Evolutionary conservation across 2,888 invertebrate species (phyloP).

Genomic region (Melanophora roralis): DNA sequence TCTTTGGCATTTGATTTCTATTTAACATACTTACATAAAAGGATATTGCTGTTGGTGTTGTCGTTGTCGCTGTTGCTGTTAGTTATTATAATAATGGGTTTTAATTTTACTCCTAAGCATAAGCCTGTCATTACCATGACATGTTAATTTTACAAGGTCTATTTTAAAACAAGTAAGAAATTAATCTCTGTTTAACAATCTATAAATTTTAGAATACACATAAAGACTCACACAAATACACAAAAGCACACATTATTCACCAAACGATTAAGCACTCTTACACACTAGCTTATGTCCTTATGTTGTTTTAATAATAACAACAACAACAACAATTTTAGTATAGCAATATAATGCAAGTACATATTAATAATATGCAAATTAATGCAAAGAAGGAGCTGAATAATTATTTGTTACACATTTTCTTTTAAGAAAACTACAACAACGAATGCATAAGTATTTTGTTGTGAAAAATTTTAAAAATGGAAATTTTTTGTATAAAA

Average conservation of each 20-base stretch:
- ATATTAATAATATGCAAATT: slow-evolving; percentile 44
- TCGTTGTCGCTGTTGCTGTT: slow-evolving; percentile 6
- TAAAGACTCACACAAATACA: too few species aligned
- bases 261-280: neutral
- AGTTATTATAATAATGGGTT: slow-evolving; percentile 28
- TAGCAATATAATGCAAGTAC: slow-evolving; percentile 30
- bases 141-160: slow-evolving; percentile 55
- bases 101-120: slow-evolving; percentile 34
- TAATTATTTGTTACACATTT: neutral
- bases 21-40: neutral
- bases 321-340: slow-evolving; percentile 28
- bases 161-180: slow-evolving; percentile 43
- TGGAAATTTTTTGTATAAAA: too few species aligned
- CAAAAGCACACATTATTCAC: neutral
- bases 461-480: too few species aligned
- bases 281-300: neutral
- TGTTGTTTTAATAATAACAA: neutral
- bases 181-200: slow-evolving; percentile 50
- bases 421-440: too few species aligned
- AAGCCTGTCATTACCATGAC: slow-evolving; percentile 53
- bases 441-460: too few species aligned
- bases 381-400: neutral
- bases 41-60: slow-evolving; percentile 21
- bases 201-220: too few species aligned
- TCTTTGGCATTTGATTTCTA: slow-evolving; percentile 17